phyloP scores from a whole-genome alignment of 2,888 invertebrate species.

The Meganola albula region DNA sequence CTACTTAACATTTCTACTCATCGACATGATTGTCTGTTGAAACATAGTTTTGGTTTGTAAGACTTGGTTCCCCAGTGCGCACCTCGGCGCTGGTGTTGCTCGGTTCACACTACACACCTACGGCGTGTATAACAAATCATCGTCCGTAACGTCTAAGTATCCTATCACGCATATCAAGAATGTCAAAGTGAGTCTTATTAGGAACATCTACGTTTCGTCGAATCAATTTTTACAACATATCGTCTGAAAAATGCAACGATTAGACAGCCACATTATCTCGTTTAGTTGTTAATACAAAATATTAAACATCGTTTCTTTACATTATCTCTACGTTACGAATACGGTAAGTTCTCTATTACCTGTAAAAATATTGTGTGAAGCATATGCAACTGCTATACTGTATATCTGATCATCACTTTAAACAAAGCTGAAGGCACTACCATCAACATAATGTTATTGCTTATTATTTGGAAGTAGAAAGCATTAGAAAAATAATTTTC shows the following conservation, averaged over 20 bases:
- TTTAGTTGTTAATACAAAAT: constrained; percentile 63
- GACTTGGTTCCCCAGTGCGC: constrained; percentile 57
- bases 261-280: constrained; percentile 64
- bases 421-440: constrained; percentile 77
- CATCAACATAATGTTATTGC: constrained; percentile 69
- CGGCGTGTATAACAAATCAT: constrained; percentile 23
- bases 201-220: constrained; percentile 62
- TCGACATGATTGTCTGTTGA: constrained; percentile 63
- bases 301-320: constrained; percentile 58
- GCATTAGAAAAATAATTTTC: constrained; percentile 71
- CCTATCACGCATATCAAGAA: constrained; percentile 57
- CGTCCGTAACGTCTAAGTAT: constrained; percentile 47
- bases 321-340: constrained; percentile 68
- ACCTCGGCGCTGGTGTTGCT: constrained; percentile 53
- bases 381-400: constrained; percentile 66
- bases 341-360: constrained; percentile 71
- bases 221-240: constrained; percentile 47
- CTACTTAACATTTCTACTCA: constrained; percentile 69
- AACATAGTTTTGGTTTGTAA: constrained; percentile 64
- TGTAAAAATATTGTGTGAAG: constrained; percentile 75
- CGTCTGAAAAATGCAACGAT: constrained; percentile 72
- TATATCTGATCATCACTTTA: constrained; percentile 54
- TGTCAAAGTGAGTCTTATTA: constrained; percentile 56
- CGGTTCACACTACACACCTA: constrained; percentile 29
- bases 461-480: constrained; percentile 66